Percentiles rank a stretch among this genome's conserved stretches.
Evolutionary conservation across 1,140 invertebrate species (phyloP).

Genomic region (Eulimnadia texana): DNA sequence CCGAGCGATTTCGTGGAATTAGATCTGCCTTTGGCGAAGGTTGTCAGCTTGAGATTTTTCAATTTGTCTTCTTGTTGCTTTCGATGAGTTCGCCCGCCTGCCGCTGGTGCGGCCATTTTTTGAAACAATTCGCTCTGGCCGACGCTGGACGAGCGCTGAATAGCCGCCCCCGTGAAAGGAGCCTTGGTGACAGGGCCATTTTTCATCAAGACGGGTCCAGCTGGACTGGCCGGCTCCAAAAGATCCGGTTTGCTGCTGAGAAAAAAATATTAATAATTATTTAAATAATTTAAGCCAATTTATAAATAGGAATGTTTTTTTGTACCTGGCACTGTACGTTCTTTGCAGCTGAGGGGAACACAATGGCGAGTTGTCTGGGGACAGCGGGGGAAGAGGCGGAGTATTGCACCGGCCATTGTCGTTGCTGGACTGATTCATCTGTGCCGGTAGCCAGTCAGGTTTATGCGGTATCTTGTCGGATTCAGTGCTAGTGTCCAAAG

Average conservation of each 20-base stretch:
- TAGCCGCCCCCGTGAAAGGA: neutral
- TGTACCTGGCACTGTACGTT: conserved; percentile 5
- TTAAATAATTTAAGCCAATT: too few species aligned
- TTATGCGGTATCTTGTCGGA: conserved; percentile 15
- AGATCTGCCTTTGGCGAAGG: too few species aligned
- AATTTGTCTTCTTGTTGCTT: too few species aligned
- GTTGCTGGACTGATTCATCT: conserved; percentile 21
- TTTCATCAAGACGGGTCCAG: neutral
- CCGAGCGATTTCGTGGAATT: too few species aligned
- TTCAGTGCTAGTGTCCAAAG: conserved; percentile 21
- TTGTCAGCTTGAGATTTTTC: too few species aligned
- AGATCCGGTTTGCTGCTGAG: conserved; percentile 20
- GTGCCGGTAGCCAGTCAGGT: neutral
- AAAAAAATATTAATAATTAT: neutral
- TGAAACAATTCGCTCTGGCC: neutral
- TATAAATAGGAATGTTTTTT: too few species aligned
- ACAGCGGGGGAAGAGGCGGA: conserved; percentile 57
- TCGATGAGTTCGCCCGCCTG: neutral
- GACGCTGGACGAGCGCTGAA: neutral
- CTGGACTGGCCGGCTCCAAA: conserved; percentile 18
- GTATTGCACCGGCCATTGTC: conserved; percentile 54
- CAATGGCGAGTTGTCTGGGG: conserved; percentile 40
- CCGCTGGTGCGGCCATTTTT: neutral
- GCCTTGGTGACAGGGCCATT: neutral
- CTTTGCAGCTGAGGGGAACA: conserved; percentile 16